Conservation (phyloP, 2,888 invertebrate species). For the Campoplex nolae region DNA sequence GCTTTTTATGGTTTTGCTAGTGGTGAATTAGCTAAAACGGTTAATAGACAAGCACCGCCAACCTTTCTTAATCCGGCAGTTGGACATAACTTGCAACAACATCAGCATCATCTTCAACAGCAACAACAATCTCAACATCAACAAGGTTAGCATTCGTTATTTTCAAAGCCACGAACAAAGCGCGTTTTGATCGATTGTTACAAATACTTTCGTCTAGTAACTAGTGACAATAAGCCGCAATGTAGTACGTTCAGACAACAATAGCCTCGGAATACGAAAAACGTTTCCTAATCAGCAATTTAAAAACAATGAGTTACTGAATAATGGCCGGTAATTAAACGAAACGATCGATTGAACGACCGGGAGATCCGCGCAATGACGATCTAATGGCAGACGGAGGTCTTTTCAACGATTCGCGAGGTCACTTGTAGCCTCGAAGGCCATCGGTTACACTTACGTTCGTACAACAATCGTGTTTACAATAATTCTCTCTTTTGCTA, state of each 20-base stretch:
- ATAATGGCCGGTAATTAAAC: constrained; percentile 24
- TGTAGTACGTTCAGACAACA: neutral
- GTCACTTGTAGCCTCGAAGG: constrained; percentile 17
- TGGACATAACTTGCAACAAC: constrained; percentile 76
- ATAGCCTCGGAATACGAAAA: constrained; percentile 25
- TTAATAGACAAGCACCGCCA: constrained; percentile 83
- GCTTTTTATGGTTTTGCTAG: constrained; percentile 85
- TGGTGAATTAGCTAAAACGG: constrained; percentile 83
- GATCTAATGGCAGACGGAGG: constrained; percentile 14
- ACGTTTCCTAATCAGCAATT: constrained; percentile 34
- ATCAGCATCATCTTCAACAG: constrained; percentile 69
- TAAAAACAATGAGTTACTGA: constrained; percentile 17
- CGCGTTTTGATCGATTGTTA: neutral
- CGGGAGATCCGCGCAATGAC: constrained; percentile 9
- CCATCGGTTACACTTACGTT: neutral
- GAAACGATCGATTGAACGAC: constrained; percentile 42
- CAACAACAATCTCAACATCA: constrained; percentile 57
- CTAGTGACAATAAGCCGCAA: neutral
- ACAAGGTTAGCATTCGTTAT: constrained; percentile 56
- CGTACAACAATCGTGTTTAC: constrained; percentile 14
- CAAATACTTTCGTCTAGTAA: neutral
- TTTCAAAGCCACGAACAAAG: neutral
- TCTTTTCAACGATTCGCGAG: constrained; percentile 19
- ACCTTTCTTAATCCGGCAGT: constrained; percentile 82
- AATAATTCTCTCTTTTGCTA: neutral